These are phyloP conservation scores for Cataglyphis rosenhaueri DNA, from an alignment of 2,888 invertebrate genomes.

Conservation along the genomic window DNA sequence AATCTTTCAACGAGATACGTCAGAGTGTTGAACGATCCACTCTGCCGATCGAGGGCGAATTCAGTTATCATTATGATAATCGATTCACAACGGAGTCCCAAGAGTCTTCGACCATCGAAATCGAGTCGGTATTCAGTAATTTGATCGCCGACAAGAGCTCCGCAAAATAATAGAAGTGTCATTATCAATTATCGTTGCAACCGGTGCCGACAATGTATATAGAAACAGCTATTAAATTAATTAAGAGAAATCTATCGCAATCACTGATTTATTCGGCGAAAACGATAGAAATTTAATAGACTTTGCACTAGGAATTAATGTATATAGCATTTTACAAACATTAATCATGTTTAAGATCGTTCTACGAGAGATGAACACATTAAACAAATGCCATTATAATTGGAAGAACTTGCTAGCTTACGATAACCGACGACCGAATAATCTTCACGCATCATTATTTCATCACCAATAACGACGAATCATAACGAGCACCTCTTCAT, in stretches of 20 bases:
- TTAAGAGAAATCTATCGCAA: slow-evolving; percentile 9
- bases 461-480: slow-evolving; percentile 40
- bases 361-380: slow-evolving; percentile 8
- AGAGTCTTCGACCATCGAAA: slow-evolving; percentile 84
- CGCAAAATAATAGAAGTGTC: slow-evolving; percentile 55
- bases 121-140: slow-evolving; percentile 84
- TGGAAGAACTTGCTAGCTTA: slow-evolving; percentile 25
- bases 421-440: slow-evolving; percentile 28
- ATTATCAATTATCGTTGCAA: slow-evolving; percentile 15
- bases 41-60: slow-evolving; percentile 83
- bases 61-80: slow-evolving; percentile 68
- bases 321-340: slow-evolving; percentile 31
- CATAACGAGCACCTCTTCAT: slow-evolving; percentile 35
- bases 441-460: slow-evolving; percentile 50
- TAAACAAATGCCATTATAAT: slow-evolving; percentile 17
- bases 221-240: slow-evolving; percentile 35
- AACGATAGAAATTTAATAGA: slow-evolving; percentile 18
- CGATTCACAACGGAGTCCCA: slow-evolving; percentile 80
- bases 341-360: slow-evolving; percentile 36
- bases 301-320: slow-evolving; percentile 16
- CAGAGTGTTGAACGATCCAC: slow-evolving; percentile 81
- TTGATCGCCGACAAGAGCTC: slow-evolving; percentile 75
- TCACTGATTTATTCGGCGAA: neutral
- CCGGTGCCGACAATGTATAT: slow-evolving; percentile 57
- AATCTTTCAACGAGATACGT: slow-evolving; percentile 78